Conservation (phyloP, 2,797 vertebrate species). For the Anguilla anguilla region DNA sequence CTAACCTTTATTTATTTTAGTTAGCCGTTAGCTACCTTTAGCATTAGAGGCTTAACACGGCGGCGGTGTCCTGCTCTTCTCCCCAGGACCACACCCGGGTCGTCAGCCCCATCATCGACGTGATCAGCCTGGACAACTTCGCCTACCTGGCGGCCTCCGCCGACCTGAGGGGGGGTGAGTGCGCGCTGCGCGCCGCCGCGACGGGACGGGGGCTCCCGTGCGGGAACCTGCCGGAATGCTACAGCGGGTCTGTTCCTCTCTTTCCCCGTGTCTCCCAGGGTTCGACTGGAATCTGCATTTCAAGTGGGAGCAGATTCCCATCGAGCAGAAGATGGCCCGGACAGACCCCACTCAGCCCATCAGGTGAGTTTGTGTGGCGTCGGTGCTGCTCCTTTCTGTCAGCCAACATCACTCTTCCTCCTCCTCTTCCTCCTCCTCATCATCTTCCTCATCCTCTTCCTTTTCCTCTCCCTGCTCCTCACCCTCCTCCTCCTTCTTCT, state of each 20-base stretch:
- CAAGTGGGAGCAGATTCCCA: slow-evolving; percentile 98
- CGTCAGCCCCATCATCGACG: slow-evolving; percentile 97
- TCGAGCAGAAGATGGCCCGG: slow-evolving; percentile 96
- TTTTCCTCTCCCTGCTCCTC: too few species aligned
- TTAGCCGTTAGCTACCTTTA: too few species aligned
- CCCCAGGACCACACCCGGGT: slow-evolving; percentile 92
- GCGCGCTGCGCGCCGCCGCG: background rate
- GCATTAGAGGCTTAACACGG: too few species aligned
- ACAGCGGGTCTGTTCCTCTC: background rate
- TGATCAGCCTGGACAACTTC: slow-evolving; percentile 99
- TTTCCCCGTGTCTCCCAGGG: slow-evolving; percentile 65
- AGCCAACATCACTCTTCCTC: background rate
- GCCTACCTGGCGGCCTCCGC: slow-evolving; percentile 97
- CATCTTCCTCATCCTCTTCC: too few species aligned
- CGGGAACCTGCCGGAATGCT: background rate
- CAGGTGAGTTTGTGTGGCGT: slow-evolving; percentile 70
- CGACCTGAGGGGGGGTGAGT: slow-evolving; percentile 93
- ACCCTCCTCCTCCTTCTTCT: too few species aligned
- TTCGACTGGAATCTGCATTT: slow-evolving; percentile 99
- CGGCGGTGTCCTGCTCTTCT: background rate
- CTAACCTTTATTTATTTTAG: too few species aligned
- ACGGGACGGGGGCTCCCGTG: too few species aligned
- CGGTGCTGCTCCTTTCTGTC: background rate
- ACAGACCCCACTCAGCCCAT: slow-evolving; percentile 92
- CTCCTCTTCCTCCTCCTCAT: background rate